A percentile compares a stretch with the other conserved stretches of the same genome.
Evolutionary conservation across 2,888 invertebrate species (phyloP).

Genomic region (Mythimna pallens): DNA sequence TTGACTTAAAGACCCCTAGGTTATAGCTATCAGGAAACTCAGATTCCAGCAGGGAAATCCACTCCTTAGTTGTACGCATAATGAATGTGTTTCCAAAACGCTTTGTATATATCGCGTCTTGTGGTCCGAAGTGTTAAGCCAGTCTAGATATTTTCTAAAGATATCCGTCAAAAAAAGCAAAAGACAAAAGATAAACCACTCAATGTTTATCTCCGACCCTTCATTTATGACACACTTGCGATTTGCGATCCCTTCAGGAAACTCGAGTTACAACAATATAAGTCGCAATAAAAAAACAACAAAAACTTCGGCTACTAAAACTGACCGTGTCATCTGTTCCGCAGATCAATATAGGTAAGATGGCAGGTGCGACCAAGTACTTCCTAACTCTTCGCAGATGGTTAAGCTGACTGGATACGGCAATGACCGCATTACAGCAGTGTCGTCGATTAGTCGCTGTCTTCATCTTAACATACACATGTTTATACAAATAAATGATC

Average conservation of each 20-base stretch:
- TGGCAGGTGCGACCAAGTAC: slow-evolving; percentile 58
- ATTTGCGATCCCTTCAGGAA: neutral
- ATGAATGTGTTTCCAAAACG: too few relatives aligned
- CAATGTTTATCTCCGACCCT: slow-evolving; percentile 10
- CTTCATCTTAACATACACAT: too few relatives aligned
- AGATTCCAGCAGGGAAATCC: too few relatives aligned
- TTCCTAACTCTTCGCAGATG: slow-evolving; percentile 13
- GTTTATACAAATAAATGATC: too few relatives aligned
- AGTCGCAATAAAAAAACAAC: slow-evolving; percentile 24
- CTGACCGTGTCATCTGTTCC: slow-evolving; percentile 42
- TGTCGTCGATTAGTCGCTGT: too few relatives aligned
- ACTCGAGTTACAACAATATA: slow-evolving; percentile 1
- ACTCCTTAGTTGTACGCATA: too few relatives aligned
- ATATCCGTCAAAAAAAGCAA: neutral
- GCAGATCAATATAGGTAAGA: slow-evolving; percentile 47
- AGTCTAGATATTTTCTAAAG: too few relatives aligned
- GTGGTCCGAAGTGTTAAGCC: too few relatives aligned
- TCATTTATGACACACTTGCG: slow-evolving; percentile 5
- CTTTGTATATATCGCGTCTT: too few relatives aligned
- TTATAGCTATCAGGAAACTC: too few relatives aligned
- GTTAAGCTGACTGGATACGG: slow-evolving; percentile 32
- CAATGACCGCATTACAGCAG: neutral
- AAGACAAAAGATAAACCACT: neutral
- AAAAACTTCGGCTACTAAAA: slow-evolving; percentile 18
- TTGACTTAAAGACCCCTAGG: too few relatives aligned